These are phyloP conservation scores for Melanotaenia trifasciata DNA, from an alignment of 2,797 vertebrate genomes.

Conservation along the genomic window DNA sequence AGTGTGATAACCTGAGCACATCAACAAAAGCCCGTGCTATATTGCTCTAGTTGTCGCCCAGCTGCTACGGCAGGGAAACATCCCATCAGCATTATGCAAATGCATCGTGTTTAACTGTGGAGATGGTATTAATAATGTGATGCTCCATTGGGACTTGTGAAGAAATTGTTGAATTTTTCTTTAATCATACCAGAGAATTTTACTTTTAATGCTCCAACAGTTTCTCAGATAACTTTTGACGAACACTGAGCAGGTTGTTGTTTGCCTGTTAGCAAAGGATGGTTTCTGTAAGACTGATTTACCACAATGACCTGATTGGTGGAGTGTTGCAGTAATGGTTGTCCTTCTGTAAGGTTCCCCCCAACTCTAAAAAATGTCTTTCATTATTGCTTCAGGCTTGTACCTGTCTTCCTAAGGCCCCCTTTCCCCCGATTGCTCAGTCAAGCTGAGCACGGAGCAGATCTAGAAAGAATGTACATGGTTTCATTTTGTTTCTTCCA, in stretches of 20 bases:
- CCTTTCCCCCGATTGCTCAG: background rate
- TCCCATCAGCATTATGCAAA: background rate
- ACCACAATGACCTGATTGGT: too few relatives aligned
- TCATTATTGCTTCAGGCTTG: background rate
- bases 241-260: too few relatives aligned
- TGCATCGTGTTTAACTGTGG: too few relatives aligned
- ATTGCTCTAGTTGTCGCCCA: background rate
- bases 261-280: too few relatives aligned
- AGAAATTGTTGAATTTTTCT: background rate
- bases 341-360: too few relatives aligned
- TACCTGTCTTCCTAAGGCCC: background rate
- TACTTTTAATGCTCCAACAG: background rate
- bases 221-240: too few relatives aligned
- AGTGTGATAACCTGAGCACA: too few relatives aligned
- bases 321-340: too few relatives aligned
- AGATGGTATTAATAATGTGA: too few relatives aligned
- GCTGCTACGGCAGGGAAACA: background rate
- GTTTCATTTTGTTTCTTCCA: background rate
- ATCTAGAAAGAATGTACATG: background rate
- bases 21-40: too few relatives aligned
- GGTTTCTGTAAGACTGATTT: too few relatives aligned
- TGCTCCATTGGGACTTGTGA: background rate
- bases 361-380: too few relatives aligned
- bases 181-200: background rate
- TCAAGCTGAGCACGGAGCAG: background rate